Evolutionary conservation across 1,140 invertebrate genomes (phyloP), one percentile per base, ranked within the genome.

Genomic region (Aphis gossypii): DNA sequence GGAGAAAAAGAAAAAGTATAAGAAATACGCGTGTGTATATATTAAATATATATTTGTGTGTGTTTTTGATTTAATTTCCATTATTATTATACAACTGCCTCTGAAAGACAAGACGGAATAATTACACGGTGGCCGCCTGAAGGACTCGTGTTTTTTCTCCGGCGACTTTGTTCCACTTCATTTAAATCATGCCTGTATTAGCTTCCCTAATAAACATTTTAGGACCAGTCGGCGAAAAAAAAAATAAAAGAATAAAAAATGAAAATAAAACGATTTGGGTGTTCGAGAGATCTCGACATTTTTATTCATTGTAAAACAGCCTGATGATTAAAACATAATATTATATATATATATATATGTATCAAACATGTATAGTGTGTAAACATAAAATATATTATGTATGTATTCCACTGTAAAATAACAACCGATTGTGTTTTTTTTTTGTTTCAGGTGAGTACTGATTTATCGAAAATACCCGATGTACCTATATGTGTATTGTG

Each of bases 41-140:
- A n/a, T n/a, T 48, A 20, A 18, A 35, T 48, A 35, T 21, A 20
- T 30, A 2, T 48, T 1, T 20, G 8, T 48, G n/a, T n/a, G n/a
- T 84, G 18, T 41, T 46, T 92, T 93, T 84, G 92, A 84, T 93
- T 86, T 93, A 86, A 93, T 93, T 93, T 93, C 92, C 92, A 84
- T 92, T 92, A 92, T 92, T 92, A 60, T 86, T 93, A 93, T 93
- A 93, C 82, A n/a, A 84, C 30, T 92, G 76, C 92, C 82, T 51
- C 48, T 44, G 92, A 38, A 84, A 93, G 82, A 93, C 82, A 84
- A 86, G 92, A 86, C 38, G 38, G 82, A 93, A 93, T 93, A 93
- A 93, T 93, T 93, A 93, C 82, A 86, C 92, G 82, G 82, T 86
- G 91, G 91, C 76, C 46, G 76, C 35, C 48, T 35, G 76, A 51